Evolutionary conservation across 2,113 vertebrate species (phyloP), one percentile per base, ranked within the genome.

Genomic region (Callipepla californica): DNA sequence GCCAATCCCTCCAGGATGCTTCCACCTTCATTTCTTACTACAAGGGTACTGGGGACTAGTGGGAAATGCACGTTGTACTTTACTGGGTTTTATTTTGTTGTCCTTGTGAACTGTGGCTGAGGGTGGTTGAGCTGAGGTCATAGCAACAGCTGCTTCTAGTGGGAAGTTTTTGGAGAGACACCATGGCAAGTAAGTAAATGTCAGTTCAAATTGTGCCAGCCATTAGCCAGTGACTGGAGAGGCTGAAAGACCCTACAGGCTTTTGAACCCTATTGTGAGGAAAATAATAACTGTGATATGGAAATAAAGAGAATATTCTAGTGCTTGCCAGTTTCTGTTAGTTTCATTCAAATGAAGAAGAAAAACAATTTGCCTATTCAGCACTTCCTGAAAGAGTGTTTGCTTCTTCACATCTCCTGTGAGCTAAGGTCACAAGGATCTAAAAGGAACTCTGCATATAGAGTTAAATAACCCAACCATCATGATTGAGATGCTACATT

Each of bases 221-320:
- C 55, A 47, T 73, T 91, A 93, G 38, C 26, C 22, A 48, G 32
- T 57, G 63, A 84, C 34, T 45, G 48, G 38, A 76, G 47, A 25
- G 28, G 19, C 44, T 79, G 50, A 82, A 87, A 74, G 53, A 87
- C 47, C 69, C 70, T 78, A 36, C 57, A 80, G 67, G 62, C 59
- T 74, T 57, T 40, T 26, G 62, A 95, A 89, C 32, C 58, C 65
- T 26, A 26, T 58, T 80, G 94, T 83, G 87, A 94, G 85, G 85
- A 93, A 97, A 97, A 91, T 72, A 95, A 92, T 48, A 57, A 85
- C 53, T 72, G 19, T 91, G 67, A 45, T 96, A 85, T 75, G 67
- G 94, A 97, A 97, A 91, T 80, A 94, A 95, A 91, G 38, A 93
- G 23, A 86, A 7, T 77, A 53, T 80, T 90, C 68, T 10, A 63